phyloP scores from a whole-genome alignment of 2,113 vertebrate species.

The Tychaedon coryphoeus region DNA sequence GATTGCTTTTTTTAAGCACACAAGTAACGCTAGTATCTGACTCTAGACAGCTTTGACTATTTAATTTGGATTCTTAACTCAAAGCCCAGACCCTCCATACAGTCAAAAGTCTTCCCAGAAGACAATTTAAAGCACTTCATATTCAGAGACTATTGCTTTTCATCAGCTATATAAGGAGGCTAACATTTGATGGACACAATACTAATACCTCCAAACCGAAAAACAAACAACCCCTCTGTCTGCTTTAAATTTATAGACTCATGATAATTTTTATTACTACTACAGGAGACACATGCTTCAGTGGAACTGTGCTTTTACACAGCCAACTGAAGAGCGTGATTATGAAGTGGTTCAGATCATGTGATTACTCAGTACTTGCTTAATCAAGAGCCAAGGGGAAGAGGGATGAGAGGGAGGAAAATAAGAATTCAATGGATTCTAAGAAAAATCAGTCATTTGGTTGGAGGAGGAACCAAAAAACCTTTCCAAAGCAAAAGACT shows the following conservation, averaged over 20 bases:
- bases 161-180: background rate
- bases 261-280: background rate
- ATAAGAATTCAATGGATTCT: constrained; percentile 16
- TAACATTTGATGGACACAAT: background rate
- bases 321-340: background rate
- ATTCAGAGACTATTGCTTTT: background rate
- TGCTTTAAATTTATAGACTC: background rate
- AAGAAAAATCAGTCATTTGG: constrained; percentile 35
- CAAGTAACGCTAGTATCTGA: background rate
- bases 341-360: background rate
- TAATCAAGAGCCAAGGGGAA: constrained; percentile 27
- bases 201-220: background rate
- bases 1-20: background rate
- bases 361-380: background rate
- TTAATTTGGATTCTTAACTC: background rate
- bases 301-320: background rate
- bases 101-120: background rate
- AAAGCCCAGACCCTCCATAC: background rate
- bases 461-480: constrained; percentile 6
- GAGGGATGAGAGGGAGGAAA: constrained; percentile 18
- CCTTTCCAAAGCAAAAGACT: constrained; percentile 6
- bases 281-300: background rate
- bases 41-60: background rate
- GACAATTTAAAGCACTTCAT: background rate
- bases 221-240: background rate